Percentiles rank a stretch among this genome's conserved stretches.
phyloP scores from a whole-genome alignment of 2,888 invertebrate species.

The Andrena flavipes region DNA sequence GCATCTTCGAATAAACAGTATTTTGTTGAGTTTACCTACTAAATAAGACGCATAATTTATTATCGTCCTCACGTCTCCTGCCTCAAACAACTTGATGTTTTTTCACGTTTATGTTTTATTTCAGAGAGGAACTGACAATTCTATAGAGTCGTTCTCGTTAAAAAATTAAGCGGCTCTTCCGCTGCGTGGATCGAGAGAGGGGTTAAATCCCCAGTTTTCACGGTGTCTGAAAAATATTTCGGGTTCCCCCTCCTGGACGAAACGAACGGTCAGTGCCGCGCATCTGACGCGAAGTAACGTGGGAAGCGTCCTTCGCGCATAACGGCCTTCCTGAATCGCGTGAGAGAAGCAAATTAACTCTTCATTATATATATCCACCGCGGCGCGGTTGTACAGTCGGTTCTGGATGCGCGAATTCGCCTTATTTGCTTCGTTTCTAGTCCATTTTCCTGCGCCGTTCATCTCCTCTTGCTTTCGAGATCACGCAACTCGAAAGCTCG shows the following conservation, averaged over 20 bases:
- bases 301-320: slow-evolving; percentile 74
- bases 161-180: background rate
- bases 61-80: no score
- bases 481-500: slow-evolving; percentile 47
- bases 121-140: slow-evolving; percentile 1
- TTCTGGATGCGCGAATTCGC: slow-evolving; percentile 51
- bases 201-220: slow-evolving; percentile 10
- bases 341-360: slow-evolving; percentile 74
- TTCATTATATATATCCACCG: slow-evolving; percentile 57
- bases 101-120: background rate
- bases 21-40: no score
- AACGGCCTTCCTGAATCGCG: slow-evolving; percentile 76
- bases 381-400: slow-evolving; percentile 14
- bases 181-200: background rate
- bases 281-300: slow-evolving; percentile 73
- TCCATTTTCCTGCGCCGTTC: slow-evolving; percentile 26
- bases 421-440: slow-evolving; percentile 37
- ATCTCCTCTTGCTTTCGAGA: slow-evolving; percentile 65
- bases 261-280: slow-evolving; percentile 40
- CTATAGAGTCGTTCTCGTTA: background rate
- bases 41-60: no score
- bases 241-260: slow-evolving; percentile 13
- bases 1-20: no score
- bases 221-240: slow-evolving; percentile 24
- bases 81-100: no score